Evolutionary conservation across 1,140 invertebrate genomes (phyloP), one percentile per base, ranked within the genome.

Genomic region (Drosophila mauritiana): DNA sequence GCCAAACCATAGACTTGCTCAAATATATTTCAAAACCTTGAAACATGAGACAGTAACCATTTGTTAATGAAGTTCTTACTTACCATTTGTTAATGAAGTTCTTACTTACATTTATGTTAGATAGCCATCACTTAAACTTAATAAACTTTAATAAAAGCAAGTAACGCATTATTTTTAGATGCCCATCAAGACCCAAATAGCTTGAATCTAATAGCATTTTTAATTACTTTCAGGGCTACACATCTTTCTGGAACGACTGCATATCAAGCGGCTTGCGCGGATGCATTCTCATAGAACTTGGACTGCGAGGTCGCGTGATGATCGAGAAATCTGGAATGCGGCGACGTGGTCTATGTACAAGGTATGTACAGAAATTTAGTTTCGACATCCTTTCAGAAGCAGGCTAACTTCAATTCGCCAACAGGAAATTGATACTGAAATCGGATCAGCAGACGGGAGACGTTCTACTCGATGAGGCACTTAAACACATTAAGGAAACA

Each of bases 191-290:
- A n/a, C 15, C 11, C 10, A 4, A 13, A 25, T 25, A 25, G 25
- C 7, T 12, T 8, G 20, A 22, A 22, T 36, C 0, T 11, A 31
- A 49, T 37, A 2, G 2, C 22, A 20, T 12, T 31, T 20, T n/a
- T 39, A 8, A 27, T 22, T 46, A 0, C 25, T 2, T 39, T 45
- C 12, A 99, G 98, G 99, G 99, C 69, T 99, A 99, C 93, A 99
- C 99, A 90, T 99, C 99, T 42, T 99, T 99, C 94, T 99, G 99
- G 99, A 99, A 99, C 94, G 99, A 99, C 93, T 99, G 98, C 93
- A 99, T 99, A 95, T 99, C 98, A 78, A 98, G 98, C 82, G 99
- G 99, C 17, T 94, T 99, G 51, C 94, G 99, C 90, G 99, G 99
- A 64, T 99, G 98, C 93, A 99, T 99, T 91, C 94, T 99, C 64